Conservation (phyloP, 2,888 invertebrate genomes). For the Entomobrya multifasciata region DNA sequence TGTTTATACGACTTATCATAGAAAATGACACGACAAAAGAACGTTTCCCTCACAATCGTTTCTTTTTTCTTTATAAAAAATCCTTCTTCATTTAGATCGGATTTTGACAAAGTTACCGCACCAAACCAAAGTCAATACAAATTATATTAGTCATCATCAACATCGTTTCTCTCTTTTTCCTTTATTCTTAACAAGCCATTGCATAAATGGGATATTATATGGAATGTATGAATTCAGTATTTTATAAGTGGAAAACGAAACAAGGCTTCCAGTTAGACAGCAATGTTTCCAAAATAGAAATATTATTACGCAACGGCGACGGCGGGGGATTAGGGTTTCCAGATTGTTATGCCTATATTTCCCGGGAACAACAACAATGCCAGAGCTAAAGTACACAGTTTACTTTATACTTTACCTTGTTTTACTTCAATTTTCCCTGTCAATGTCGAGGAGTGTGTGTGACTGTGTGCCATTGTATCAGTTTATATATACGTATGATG, state of each 20-base stretch:
- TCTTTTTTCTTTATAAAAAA: background rate
- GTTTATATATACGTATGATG: background rate
- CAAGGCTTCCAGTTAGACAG: background rate
- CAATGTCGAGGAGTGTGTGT: slow-evolving; percentile 3
- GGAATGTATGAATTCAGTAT: background rate
- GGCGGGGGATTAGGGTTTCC: slow-evolving; percentile 55
- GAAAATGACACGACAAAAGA: background rate
- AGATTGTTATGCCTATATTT: slow-evolving; percentile 54
- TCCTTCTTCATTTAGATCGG: slow-evolving; percentile 29
- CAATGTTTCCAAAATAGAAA: background rate
- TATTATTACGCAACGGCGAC: background rate
- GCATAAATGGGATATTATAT: background rate
- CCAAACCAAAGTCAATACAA: slow-evolving; percentile 49
- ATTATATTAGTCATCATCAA: slow-evolving; percentile 57
- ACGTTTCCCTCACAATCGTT: background rate
- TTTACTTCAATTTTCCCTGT: slow-evolving; percentile 41
- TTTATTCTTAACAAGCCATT: background rate
- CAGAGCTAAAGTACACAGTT: slow-evolving; percentile 41
- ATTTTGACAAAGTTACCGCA: slow-evolving; percentile 43
- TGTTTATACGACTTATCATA: background rate
- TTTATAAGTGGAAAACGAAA: background rate
- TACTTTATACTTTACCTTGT: slow-evolving; percentile 47
- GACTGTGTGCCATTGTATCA: slow-evolving; percentile 7
- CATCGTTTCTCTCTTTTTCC: slow-evolving; percentile 34
- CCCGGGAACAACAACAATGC: background rate